phyloP scores from a whole-genome alignment of 2,113 vertebrate species.

The Chroicocephalus ridibundus region DNA sequence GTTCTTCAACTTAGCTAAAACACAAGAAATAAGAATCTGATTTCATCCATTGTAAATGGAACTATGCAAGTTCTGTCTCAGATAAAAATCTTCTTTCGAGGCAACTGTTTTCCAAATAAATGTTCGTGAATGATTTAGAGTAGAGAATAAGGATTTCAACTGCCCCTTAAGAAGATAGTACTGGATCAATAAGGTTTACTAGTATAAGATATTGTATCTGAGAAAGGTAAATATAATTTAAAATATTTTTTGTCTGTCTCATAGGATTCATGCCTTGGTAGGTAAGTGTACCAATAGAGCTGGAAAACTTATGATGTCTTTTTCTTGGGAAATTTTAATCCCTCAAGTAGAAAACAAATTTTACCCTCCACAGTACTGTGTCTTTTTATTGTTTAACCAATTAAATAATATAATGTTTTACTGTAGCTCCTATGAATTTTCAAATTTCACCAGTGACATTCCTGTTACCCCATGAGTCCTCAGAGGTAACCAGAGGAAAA shows the following conservation, averaged over 20 bases:
- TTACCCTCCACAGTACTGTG: neutral
- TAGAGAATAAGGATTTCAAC: neutral
- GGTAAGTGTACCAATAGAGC: neutral
- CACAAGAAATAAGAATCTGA: neutral
- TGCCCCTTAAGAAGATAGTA: neutral
- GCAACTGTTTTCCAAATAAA: neutral
- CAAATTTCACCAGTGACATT: neutral
- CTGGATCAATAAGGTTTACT: neutral
- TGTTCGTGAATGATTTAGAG: neutral
- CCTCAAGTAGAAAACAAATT: slow-evolving; percentile 12
- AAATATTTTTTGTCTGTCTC: neutral
- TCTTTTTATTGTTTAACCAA: slow-evolving; percentile 7
- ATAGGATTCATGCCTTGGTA: neutral
- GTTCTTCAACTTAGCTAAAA: neutral
- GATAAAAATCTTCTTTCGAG: neutral
- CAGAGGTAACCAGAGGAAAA: slow-evolving; percentile 32
- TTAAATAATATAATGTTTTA: neutral
- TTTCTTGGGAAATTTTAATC: neutral
- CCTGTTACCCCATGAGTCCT: neutral
- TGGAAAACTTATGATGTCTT: neutral
- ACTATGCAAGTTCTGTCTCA: neutral
- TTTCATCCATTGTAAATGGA: neutral
- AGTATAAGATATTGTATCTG: neutral
- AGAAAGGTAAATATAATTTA: neutral
- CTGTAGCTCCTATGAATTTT: neutral